phyloP scores from a whole-genome alignment of 2,113 vertebrate species.

The Hepsetus odoe region DNA sequence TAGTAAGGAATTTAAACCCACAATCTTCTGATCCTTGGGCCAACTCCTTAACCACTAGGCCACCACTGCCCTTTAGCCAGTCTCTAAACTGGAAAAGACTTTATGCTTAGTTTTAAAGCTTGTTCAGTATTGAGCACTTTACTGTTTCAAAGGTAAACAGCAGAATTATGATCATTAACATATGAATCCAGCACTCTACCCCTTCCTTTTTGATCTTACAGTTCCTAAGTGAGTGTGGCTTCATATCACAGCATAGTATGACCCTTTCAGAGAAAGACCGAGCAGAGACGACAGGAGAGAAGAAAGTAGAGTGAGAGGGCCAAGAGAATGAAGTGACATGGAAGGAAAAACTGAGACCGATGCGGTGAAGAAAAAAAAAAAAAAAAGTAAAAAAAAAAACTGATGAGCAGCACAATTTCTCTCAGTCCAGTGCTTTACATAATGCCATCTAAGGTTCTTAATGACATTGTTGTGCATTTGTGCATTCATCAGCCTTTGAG shows the following conservation, averaged over 20 bases:
- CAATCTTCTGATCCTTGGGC: too few species aligned
- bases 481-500: constrained; percentile 23
- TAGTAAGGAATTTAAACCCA: too few species aligned
- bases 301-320: constrained; percentile 43
- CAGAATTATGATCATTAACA: not conserved
- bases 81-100: too few species aligned
- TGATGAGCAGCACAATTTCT: constrained; percentile 45
- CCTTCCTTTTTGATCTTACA: too few species aligned
- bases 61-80: too few species aligned
- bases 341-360: constrained; percentile 44
- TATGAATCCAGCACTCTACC: not conserved
- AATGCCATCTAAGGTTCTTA: constrained; percentile 6
- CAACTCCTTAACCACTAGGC: too few species aligned
- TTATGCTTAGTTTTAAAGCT: too few species aligned
- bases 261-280: not conserved
- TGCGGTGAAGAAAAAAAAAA: too few species aligned
- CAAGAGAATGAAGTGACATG: constrained; percentile 20
- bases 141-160: too few species aligned
- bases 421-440: constrained; percentile 33
- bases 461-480: constrained; percentile 31
- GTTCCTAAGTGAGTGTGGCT: not conserved
- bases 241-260: not conserved
- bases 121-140: too few species aligned
- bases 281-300: not conserved
- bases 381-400: too few species aligned